phyloP scores from a whole-genome alignment of 2,888 invertebrate species.

The Meandrusa payeni region DNA sequence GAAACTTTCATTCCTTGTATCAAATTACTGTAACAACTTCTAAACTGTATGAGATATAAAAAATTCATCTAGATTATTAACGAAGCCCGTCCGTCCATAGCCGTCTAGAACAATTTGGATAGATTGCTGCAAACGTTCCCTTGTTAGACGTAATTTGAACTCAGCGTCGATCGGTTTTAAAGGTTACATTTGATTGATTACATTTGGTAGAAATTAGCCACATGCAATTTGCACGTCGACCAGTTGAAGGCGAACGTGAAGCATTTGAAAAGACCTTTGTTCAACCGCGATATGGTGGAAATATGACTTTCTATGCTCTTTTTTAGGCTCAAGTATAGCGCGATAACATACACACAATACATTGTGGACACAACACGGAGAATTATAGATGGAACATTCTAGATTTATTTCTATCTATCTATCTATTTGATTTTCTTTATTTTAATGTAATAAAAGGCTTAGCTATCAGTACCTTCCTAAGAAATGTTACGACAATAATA shows the following conservation, averaged over 20 bases:
- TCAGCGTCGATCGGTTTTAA: conserved; percentile 4
- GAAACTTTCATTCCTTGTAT: too few species aligned
- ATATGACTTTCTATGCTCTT: too few species aligned
- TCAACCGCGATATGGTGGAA: not conserved
- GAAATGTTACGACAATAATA: too few species aligned
- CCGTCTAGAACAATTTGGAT: not conserved
- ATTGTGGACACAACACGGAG: too few species aligned
- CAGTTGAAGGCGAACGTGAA: conserved; percentile 11
- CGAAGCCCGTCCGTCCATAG: not conserved
- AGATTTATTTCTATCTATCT: too few species aligned
- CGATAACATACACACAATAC: too few species aligned
- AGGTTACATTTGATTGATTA: conserved; percentile 18
- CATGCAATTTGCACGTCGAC: conserved; percentile 19
- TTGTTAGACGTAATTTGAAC: conserved; percentile 11
- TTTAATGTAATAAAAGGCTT: too few species aligned
- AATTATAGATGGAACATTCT: too few species aligned
- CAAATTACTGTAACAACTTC: not conserved
- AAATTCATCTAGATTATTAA: conserved; percentile 10
- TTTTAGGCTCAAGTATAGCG: too few species aligned
- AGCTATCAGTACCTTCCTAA: too few species aligned
- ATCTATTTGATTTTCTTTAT: too few species aligned
- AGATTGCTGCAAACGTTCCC: conserved; percentile 5
- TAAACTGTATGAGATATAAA: not conserved
- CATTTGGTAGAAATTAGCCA: not conserved
- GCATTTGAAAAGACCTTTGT: conserved; percentile 11